Evolutionary conservation across 2,888 invertebrate species (phyloP), one percentile per base, ranked within the genome.

Genomic region (Ornithoptera priamus): DNA sequence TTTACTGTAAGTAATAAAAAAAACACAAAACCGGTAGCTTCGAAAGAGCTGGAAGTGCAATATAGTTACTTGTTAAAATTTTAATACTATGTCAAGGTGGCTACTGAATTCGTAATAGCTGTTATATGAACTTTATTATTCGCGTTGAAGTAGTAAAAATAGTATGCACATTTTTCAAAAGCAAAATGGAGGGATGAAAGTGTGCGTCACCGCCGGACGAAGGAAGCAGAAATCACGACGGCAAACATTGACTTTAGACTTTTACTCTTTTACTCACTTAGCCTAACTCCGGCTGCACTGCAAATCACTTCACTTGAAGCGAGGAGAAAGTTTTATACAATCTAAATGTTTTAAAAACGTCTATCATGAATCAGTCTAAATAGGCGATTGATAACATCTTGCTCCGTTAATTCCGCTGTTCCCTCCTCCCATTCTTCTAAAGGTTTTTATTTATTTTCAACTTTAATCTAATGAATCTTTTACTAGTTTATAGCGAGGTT

Each of bases 211-310:
- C 76, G 83, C 73, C 83, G 80, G 80, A 76, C 83, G 82, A 82
- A 82, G 83, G 85, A 84, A 83, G 82, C 82, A 80, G 83, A 90
- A 92, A 92, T 92, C 91, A 91, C 88, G 89, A 83, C 83, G 75
- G 91, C 91, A 90, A 92, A 92, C 89, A 92, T 92, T 92, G 91
- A 92, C 92, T 90, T 85, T 88, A 83, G 84, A 87, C 87, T 90
- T 92, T 91, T 89, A 87, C 86, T 89, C 86, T 89, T 89, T 89
- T 86, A 89, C 89, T 89, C 89, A 90, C 90, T 91, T 89, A 90
- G 84, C 78, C 85, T 85, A 86, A 89, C 87, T 87, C 85, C 80
- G 80, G 75, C 83, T 82, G 82, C 81, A 80, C 86, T 85, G 87
- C 86, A 84, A 90, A 89, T 91, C 89, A 91, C 88, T 90, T 85